These are phyloP conservation scores for Mungos mungo DNA, from an alignment of 2,113 vertebrate genomes.

Conservation along the genomic window DNA sequence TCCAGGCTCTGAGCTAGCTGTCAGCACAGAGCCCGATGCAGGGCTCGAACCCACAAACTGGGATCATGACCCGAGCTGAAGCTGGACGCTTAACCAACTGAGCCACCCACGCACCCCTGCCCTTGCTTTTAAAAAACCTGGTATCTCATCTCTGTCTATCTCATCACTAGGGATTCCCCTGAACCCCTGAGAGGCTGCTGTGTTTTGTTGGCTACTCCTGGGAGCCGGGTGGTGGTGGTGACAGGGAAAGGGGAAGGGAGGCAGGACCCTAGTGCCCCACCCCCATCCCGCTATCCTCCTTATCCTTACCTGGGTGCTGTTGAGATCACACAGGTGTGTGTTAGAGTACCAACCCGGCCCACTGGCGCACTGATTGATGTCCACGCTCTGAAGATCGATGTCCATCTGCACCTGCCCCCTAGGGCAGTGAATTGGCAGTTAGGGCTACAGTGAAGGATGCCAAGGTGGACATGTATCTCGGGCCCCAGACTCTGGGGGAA, in stretches of 20 bases:
- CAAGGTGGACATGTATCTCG: background rate
- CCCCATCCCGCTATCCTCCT: background rate
- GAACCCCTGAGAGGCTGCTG: background rate
- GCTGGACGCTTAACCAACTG: too few relatives aligned
- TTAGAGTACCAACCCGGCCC: conserved; percentile 92
- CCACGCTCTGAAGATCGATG: conserved; percentile 90
- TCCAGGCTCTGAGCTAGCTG: too few relatives aligned
- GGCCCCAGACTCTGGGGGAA: background rate
- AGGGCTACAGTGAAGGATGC: background rate
- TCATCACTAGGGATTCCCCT: background rate
- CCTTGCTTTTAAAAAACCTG: background rate
- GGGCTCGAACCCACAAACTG: too few relatives aligned
- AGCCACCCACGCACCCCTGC: background rate
- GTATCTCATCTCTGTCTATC: background rate
- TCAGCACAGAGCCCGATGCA: too few relatives aligned
- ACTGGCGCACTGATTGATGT: conserved; percentile 91
- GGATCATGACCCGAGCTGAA: too few relatives aligned
- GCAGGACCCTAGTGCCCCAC: background rate
- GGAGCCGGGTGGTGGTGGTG: background rate
- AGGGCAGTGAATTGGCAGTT: conserved; percentile 47
- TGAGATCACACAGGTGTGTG: conserved; percentile 95
- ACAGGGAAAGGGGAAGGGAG: background rate
- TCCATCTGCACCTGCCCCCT: conserved; percentile 95
- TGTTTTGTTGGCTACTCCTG: background rate
- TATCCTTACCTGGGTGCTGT: conserved; percentile 93